phyloP scores from a whole-genome alignment of 2,888 invertebrate species.

The Odontocolon sp. region DNA sequence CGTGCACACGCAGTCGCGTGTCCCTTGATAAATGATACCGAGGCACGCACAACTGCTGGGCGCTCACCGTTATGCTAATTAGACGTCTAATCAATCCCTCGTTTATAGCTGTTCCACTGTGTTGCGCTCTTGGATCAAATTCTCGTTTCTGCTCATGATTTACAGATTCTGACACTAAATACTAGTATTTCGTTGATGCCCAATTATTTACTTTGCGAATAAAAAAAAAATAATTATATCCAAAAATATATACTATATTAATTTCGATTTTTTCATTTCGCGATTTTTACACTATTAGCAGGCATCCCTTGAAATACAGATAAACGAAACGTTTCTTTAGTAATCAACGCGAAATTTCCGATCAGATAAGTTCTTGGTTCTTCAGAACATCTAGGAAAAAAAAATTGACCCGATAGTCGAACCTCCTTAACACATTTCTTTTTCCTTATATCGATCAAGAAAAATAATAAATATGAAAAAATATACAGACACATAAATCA shows the following conservation, averaged over 20 bases:
- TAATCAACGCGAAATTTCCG: too few species aligned
- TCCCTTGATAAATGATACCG: conserved; percentile 69
- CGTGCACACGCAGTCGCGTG: conserved; percentile 60
- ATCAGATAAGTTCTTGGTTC: too few species aligned
- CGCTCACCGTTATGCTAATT: conserved; percentile 71
- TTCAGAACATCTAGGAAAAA: too few species aligned
- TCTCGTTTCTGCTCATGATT: not conserved
- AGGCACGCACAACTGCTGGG: conserved; percentile 64
- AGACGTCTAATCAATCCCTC: conserved; percentile 71
- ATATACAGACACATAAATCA: not conserved
- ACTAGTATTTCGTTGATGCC: not conserved
- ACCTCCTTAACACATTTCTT: too few species aligned
- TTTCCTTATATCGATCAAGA: too few species aligned
- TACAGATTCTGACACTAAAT: not conserved
- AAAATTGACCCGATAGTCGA: too few species aligned
- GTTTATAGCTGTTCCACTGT: conserved; percentile 52
- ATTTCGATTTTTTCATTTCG: too few species aligned
- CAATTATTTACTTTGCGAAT: not conserved
- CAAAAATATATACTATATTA: too few species aligned
- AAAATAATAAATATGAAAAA: too few species aligned
- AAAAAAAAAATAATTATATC: not conserved
- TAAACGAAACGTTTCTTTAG: too few species aligned
- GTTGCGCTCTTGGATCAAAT: not conserved
- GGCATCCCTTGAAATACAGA: too few species aligned
- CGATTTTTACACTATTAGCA: too few species aligned